Conservation (phyloP, 2,113 vertebrate species). For the Dendropsophus ebraccatus region DNA sequence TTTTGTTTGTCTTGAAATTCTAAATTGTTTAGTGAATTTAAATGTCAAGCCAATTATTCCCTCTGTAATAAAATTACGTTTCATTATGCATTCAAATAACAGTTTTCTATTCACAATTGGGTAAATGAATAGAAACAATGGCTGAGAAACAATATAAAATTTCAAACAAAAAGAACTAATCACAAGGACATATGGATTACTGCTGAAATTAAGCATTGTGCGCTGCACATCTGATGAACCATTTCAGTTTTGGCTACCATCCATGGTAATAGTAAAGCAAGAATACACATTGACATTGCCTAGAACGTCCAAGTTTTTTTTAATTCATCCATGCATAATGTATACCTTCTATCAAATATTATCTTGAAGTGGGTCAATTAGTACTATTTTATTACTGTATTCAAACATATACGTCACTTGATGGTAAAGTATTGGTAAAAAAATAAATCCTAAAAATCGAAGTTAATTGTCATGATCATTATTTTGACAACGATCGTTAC, state of each 20-base stretch:
- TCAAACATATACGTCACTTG: too few species aligned
- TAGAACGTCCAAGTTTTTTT: constrained; percentile 39
- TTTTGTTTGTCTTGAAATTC: not conserved
- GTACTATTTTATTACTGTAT: too few species aligned
- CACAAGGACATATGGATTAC: constrained; percentile 55
- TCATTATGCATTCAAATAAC: constrained; percentile 39
- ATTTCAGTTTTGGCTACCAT: constrained; percentile 46
- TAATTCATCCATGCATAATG: constrained; percentile 23
- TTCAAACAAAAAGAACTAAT: constrained; percentile 49
- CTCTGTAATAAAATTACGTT: constrained; percentile 10
- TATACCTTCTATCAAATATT: constrained; percentile 21
- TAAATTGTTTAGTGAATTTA: constrained; percentile 20
- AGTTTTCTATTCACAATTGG: constrained; percentile 5
- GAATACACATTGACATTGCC: constrained; percentile 51
- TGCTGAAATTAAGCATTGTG: constrained; percentile 54
- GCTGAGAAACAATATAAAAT: constrained; percentile 44
- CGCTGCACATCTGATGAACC: constrained; percentile 45
- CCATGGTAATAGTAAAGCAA: constrained; percentile 46
- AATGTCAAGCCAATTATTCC: not conserved
- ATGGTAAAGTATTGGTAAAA: too few species aligned
- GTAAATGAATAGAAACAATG: constrained; percentile 34
- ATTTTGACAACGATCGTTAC: too few species aligned
- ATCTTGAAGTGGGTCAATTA: too few species aligned
- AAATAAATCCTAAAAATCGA: too few species aligned
- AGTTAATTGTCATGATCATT: too few species aligned